Evolutionary conservation across 2,113 vertebrate genomes (phyloP), one percentile per base, ranked within the genome.

Genomic region (Microcebus lehilahytsara): DNA sequence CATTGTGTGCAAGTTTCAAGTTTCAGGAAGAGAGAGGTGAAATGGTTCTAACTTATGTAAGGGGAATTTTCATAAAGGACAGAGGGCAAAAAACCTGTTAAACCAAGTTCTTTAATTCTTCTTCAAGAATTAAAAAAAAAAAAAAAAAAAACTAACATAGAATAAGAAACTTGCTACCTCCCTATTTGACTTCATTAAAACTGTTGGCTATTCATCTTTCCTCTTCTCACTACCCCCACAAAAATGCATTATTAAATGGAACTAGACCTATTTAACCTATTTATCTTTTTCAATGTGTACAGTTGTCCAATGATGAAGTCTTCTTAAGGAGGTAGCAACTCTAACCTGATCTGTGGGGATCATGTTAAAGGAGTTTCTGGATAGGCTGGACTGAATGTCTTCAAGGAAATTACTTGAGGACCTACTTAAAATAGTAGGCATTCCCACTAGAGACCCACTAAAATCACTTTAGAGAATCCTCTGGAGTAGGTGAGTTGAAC

Each of bases 391-490:
- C 6, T 74, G 12, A 20, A 74, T 81, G 32, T 22, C 20, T 49
- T 91, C 64, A 77, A 95, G 40, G 11, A 92, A 78, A 90, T 96
- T 53, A 89, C 40, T 27, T 37, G 93, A 77, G 32, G 9, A 91
- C 71, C 37, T 85, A 93, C 78, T 79, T 66, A 40, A 46, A 97
- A 89, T 6, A 95, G 23, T 40, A 89, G 49, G 64, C 12, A 74
- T 74, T 96, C 72, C 60, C 49, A 67, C 25, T 90, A 66, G 46
- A 92, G 60, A 49, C 5, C 34, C 4, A 64, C 49, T 71, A 40
- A 5, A 62, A 58, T 75, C 30, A 88, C 27, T 67, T 71, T 56
- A 51, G 7, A 84, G 30, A 34, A 64, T 60, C 22, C 27, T 69
- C 3, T 75, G 7, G 16, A 92, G n/a, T 62, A 6, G 66, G 34